Conservation (phyloP, 2,888 invertebrate genomes). For the Meganola albula region DNA sequence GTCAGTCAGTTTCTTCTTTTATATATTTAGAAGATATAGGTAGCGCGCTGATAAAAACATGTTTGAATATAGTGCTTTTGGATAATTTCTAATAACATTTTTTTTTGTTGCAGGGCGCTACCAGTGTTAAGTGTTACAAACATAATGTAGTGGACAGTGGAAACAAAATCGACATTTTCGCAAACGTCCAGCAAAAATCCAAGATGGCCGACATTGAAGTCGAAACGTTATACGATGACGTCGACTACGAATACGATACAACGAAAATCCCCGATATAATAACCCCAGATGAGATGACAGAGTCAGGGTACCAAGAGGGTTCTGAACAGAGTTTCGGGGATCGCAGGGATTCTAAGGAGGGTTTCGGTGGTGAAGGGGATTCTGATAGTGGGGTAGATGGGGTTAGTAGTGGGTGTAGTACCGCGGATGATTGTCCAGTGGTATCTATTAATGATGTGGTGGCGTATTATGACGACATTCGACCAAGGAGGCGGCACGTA, state of each 20-base stretch:
- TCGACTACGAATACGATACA: slow-evolving; percentile 58
- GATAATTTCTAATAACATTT: slow-evolving; percentile 1
- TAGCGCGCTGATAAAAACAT: too few relatives aligned
- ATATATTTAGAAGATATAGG: too few relatives aligned
- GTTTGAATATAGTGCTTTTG: not conserved
- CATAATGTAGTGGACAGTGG: slow-evolving; percentile 72
- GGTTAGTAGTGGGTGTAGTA: slow-evolving; percentile 77
- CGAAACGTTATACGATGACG: slow-evolving; percentile 55
- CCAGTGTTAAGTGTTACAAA: slow-evolving; percentile 45
- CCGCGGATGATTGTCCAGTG: slow-evolving; percentile 76
- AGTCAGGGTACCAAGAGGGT: slow-evolving; percentile 68
- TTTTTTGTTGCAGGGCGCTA: slow-evolving; percentile 56
- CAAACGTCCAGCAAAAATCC: slow-evolving; percentile 27
- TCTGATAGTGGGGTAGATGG: slow-evolving; percentile 78
- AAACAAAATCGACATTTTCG: slow-evolving; percentile 29
- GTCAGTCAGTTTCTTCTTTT: too few relatives aligned
- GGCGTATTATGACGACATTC: slow-evolving; percentile 67
- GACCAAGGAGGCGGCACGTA: slow-evolving; percentile 60
- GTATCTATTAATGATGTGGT: slow-evolving; percentile 73
- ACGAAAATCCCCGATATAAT: slow-evolving; percentile 68
- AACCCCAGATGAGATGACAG: slow-evolving; percentile 68
- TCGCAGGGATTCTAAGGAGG: slow-evolving; percentile 64
- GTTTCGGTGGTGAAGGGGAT: slow-evolving; percentile 64
- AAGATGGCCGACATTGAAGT: slow-evolving; percentile 59
- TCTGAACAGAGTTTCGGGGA: slow-evolving; percentile 69